Conservation (phyloP, 37 sponge, comb jelly and placozoan species). For the Bolinopsis microptera region DNA sequence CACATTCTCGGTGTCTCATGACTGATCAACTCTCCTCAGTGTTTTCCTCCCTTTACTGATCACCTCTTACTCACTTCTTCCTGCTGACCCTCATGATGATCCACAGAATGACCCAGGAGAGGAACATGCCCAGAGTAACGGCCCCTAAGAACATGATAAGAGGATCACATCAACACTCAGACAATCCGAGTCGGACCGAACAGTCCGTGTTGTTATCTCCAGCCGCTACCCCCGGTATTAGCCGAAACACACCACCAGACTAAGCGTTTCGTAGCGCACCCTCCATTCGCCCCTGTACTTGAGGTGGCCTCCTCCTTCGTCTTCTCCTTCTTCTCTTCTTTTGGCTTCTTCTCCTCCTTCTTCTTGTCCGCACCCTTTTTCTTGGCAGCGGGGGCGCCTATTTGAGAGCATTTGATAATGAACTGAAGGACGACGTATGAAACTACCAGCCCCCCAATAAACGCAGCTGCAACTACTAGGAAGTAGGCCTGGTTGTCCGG, state of each 20-base stretch:
- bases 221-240: too few relatives aligned
- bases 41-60: too few relatives aligned
- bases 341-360: neutral
- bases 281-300: neutral
- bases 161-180: neutral
- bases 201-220: too few relatives aligned
- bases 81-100: neutral
- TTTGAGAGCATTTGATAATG: conserved; percentile 37
- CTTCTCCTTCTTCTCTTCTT: neutral
- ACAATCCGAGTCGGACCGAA: too few relatives aligned
- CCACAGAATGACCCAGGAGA: neutral
- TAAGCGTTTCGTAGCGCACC: too few relatives aligned
- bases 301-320: neutral
- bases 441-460: neutral
- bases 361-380: neutral
- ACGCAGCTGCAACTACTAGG: neutral
- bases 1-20: too few relatives aligned
- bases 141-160: conserved; percentile 6
- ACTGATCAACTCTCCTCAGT: too few relatives aligned
- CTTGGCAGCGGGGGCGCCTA: neutral
- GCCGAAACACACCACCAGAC: too few relatives aligned
- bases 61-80: too few relatives aligned
- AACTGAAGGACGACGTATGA: conserved; percentile 36
- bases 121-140: neutral
- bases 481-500: conserved; percentile 7